Evolutionary conservation across 2,888 invertebrate genomes (phyloP).

Genomic region (Agrenia bidenticulata): DNA sequence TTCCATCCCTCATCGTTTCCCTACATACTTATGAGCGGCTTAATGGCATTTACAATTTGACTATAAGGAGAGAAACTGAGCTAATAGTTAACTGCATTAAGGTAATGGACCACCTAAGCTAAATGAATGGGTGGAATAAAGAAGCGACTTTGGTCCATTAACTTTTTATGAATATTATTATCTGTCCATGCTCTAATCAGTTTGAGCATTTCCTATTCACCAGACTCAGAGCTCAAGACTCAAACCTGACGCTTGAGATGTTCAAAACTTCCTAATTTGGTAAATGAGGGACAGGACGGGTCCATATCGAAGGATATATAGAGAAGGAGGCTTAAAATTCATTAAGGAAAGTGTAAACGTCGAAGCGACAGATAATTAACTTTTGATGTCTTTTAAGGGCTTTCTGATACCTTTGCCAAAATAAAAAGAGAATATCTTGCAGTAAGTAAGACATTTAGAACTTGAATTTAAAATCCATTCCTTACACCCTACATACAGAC

Average conservation of each 20-base stretch:
- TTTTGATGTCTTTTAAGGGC: too few relatives aligned
- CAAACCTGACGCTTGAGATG: conserved; percentile 4
- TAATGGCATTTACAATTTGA: background rate
- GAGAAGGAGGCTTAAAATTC: conserved; percentile 11
- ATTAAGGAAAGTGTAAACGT: background rate
- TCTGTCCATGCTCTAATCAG: conserved; percentile 11
- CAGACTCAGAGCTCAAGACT: background rate
- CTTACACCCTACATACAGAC: too few relatives aligned
- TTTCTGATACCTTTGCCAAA: too few relatives aligned
- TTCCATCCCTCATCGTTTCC: too few relatives aligned
- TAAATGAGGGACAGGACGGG: conserved; percentile 2
- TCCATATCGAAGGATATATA: too few relatives aligned
- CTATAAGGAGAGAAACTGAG: background rate
- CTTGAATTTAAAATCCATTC: too few relatives aligned
- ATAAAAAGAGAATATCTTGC: too few relatives aligned
- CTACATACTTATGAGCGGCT: too few relatives aligned
- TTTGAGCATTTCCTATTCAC: conserved; percentile 3
- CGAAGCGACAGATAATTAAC: too few relatives aligned
- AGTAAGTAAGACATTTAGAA: too few relatives aligned
- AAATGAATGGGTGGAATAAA: conserved; percentile 23
- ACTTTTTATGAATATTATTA: conserved; percentile 22
- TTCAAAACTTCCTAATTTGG: conserved; percentile 14
- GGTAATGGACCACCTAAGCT: conserved; percentile 23
- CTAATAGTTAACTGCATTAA: conserved; percentile 10
- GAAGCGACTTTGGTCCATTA: conserved; percentile 25